Conservation (phyloP, 2,797 vertebrate species). For the Sitta carolinensis region DNA sequence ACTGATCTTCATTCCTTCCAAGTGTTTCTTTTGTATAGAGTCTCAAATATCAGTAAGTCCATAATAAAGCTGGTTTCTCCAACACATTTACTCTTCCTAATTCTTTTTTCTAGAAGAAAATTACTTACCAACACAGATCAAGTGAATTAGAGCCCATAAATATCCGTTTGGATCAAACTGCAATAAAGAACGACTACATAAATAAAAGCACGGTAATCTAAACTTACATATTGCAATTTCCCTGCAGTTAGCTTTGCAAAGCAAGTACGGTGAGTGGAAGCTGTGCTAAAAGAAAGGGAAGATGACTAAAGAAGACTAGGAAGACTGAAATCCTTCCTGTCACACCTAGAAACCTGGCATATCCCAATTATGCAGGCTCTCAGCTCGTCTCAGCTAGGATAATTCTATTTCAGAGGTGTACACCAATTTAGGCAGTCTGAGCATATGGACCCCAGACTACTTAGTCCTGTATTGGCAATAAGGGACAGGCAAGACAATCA, state of each 20-base stretch:
- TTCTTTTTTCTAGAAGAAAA: background rate
- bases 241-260: background rate
- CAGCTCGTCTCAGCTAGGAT: background rate
- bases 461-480: background rate
- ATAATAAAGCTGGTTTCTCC: background rate
- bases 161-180: slow-evolving; percentile 89
- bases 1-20: background rate
- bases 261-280: background rate
- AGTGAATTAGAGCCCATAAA: slow-evolving; percentile 88
- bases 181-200: slow-evolving; percentile 56
- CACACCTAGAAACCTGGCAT: background rate
- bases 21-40: background rate
- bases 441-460: background rate
- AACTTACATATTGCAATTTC: background rate
- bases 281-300: background rate
- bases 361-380: background rate
- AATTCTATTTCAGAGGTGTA: background rate
- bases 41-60: background rate
- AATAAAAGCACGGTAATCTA: background rate
- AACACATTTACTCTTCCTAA: background rate
- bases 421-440: background rate
- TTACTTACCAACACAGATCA: slow-evolving; percentile 89
- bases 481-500: background rate
- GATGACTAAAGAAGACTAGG: background rate
- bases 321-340: background rate